A percentile compares a stretch with the other conserved stretches of the same genome.
Evolutionary conservation across 2,888 invertebrate species (phyloP).

Genomic region (Bursaphelenchus okinawaensis): DNA sequence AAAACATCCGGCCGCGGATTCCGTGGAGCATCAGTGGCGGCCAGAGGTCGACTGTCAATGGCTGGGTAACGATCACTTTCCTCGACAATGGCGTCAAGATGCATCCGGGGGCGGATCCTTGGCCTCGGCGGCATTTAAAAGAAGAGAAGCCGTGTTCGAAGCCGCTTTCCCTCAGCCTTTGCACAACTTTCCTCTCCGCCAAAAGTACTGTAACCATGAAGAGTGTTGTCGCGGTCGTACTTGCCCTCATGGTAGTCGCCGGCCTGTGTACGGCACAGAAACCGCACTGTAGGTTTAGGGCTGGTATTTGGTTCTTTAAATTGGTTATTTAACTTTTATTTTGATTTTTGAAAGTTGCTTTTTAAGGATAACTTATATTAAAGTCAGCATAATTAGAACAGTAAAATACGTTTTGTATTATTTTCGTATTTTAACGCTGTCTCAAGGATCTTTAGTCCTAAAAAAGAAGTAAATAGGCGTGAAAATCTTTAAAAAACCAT

Average conservation of each 20-base stretch:
- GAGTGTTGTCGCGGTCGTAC: neutral
- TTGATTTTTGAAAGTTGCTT: too few relatives aligned
- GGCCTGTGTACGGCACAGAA: neutral
- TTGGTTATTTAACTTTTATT: too few relatives aligned
- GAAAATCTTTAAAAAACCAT: too few relatives aligned
- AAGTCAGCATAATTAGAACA: too few relatives aligned
- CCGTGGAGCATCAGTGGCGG: neutral
- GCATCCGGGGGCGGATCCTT: neutral
- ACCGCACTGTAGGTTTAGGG: neutral
- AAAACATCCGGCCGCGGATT: neutral
- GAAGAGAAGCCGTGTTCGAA: neutral
- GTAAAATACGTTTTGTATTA: too few relatives aligned
- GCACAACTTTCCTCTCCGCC: neutral
- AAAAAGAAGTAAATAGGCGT: too few relatives aligned
- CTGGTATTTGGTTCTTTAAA: too few relatives aligned
- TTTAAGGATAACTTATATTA: too few relatives aligned
- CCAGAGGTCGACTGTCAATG: too few relatives aligned
- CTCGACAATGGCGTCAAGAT: neutral
- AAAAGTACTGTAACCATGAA: neutral
- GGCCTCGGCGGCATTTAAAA: neutral
- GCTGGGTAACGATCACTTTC: neutral
- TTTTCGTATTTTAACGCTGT: too few relatives aligned
- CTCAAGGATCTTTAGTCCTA: too few relatives aligned
- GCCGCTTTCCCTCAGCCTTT: too few relatives aligned
- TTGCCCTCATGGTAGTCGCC: neutral